A percentile compares a stretch with the other conserved stretches of the same genome.
These are phyloP conservation scores for Eubucco bourcierii DNA, from an alignment of 2,113 vertebrate species.

Conservation along the genomic window DNA sequence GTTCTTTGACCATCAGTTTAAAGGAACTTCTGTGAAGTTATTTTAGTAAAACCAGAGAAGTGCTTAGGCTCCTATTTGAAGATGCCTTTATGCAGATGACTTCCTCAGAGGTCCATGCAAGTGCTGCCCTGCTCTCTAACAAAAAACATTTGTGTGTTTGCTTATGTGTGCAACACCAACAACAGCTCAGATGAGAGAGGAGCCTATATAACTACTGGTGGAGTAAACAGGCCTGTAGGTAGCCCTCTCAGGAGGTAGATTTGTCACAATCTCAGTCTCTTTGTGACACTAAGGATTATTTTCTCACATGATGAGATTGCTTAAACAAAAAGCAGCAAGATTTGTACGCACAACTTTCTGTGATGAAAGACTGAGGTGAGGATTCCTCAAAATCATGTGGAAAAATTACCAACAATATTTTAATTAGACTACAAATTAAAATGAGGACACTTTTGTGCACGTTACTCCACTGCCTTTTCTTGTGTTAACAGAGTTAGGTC, in stretches of 20 bases:
- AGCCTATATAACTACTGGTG: neutral
- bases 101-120: neutral
- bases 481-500: constrained; percentile 13
- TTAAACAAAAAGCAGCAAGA: neutral
- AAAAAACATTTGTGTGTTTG: constrained; percentile 21
- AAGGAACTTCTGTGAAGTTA: neutral
- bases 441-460: neutral
- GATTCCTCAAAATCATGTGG: neutral
- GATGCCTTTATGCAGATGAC: neutral
- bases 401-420: neutral
- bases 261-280: neutral
- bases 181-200: neutral
- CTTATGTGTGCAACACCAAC: neutral
- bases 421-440: neutral
- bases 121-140: neutral
- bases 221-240: neutral
- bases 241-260: neutral
- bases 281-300: neutral
- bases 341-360: neutral
- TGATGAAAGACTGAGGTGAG: neutral
- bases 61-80: neutral
- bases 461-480: neutral
- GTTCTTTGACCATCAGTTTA: neutral
- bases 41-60: neutral
- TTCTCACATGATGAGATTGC: neutral